Evolutionary conservation across 1,140 invertebrate genomes (phyloP), one percentile per base, ranked within the genome.

Genomic region (Plutomurus gul): DNA sequence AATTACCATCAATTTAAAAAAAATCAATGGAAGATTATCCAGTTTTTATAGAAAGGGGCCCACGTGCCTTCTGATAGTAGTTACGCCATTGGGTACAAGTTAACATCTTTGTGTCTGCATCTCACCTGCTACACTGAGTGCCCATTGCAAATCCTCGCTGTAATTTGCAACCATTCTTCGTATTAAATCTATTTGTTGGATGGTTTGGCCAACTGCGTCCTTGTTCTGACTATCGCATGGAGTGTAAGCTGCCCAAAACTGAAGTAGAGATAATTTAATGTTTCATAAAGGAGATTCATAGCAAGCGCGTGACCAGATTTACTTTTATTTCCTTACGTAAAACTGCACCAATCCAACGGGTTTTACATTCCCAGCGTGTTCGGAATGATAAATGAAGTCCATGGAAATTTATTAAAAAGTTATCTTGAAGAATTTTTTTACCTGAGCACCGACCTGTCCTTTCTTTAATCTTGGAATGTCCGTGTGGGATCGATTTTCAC

Each of bases 391-490:
- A 33, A 72, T 25, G 11, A 30, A 10, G 16, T 37, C 22, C 6
- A 8, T 27, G 25, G 8, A 11, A 65, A 22, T 70, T n/a, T 70
- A 51, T 6, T 76, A 39, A 77, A 56, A 43, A 18, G 22, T 75
- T 39, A 5, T 33, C 30, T 37, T 84, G 86, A 20, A 25, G 10
- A 13, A 27, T 56, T 3, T 8, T 27, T 25, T 18, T 87, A 96
- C 94, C 89, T 96, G 94, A 56, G 92, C 94, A 49, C 94, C 94
- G 70, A 96, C 90, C 82, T 92, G 90, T 51, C 95, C 95, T 82
- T 92, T 88, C 82, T 91, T 89, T 75, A 97, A 88, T 85, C 94
- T 89, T 51, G 93, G 93, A 82, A 97, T 92, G 87, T 97, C 95
- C 1, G 95, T 96, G 84, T 96, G 95, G 83, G 94, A 94, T 91